These are phyloP conservation scores for Xiphophorus birchmanni DNA, from an alignment of 2,797 vertebrate genomes.

Conservation along the genomic window DNA sequence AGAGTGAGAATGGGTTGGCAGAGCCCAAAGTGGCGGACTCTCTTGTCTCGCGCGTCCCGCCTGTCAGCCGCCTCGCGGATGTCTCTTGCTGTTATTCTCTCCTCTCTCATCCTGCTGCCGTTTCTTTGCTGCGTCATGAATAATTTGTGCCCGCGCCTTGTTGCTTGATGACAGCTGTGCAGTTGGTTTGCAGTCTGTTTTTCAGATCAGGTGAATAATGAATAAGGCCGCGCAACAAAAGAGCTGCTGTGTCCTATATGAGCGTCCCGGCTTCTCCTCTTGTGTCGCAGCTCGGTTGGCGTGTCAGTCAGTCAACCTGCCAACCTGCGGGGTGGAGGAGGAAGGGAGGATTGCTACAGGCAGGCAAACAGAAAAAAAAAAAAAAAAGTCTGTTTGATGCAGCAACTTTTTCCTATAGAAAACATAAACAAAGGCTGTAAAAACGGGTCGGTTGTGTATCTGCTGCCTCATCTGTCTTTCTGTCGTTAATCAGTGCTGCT, in stretches of 20 bases:
- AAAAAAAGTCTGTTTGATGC: constrained; percentile 20
- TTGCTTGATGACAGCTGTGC: constrained; percentile 83
- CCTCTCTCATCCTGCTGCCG: constrained; percentile 67
- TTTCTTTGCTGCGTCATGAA: constrained; percentile 80
- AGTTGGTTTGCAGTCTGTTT: constrained; percentile 82
- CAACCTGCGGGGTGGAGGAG: neutral
- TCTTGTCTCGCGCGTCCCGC: constrained; percentile 42
- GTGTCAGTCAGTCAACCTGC: constrained; percentile 23
- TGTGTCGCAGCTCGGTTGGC: constrained; percentile 34
- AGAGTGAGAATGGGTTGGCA: too few relatives aligned
- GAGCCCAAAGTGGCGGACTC: constrained; percentile 22
- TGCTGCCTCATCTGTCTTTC: constrained; percentile 9
- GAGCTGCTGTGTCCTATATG: constrained; percentile 69
- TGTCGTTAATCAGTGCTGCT: constrained; percentile 56
- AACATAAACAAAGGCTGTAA: neutral
- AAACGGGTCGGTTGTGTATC: neutral
- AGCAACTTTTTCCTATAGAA: constrained; percentile 26
- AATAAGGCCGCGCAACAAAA: constrained; percentile 82
- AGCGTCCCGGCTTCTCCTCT: constrained; percentile 49
- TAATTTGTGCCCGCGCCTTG: constrained; percentile 80
- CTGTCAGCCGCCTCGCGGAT: constrained; percentile 60
- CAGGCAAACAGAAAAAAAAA: constrained; percentile 34
- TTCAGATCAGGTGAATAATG: constrained; percentile 86
- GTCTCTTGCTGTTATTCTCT: constrained; percentile 75
- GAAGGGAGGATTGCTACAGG: neutral